Percentiles rank a stretch among this genome's conserved stretches.
Conservation (phyloP, 1,140 invertebrate species). For the Ganaspis sp. region DNA sequence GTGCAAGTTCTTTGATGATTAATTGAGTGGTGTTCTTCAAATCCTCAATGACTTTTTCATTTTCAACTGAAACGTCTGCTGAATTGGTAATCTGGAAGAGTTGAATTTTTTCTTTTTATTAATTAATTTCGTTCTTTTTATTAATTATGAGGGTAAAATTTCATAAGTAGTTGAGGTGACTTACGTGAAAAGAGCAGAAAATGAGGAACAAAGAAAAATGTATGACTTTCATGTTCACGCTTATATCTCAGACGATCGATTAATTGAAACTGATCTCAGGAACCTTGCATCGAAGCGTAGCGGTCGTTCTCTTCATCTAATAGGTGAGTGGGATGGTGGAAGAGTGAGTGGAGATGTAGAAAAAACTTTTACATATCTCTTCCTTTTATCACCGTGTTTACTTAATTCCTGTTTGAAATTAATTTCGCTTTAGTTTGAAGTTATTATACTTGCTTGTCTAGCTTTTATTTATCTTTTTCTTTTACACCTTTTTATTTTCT, state of each 20-base stretch:
- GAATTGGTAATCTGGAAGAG: not conserved
- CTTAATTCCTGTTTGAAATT: no score
- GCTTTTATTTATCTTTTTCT: no score
- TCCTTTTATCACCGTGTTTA: no score
- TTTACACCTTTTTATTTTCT: no score
- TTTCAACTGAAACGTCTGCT: not conserved
- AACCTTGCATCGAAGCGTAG: not conserved
- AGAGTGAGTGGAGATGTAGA: no score
- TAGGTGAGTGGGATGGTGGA: no score
- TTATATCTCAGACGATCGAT: conserved; percentile 12
- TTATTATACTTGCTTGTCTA: no score
- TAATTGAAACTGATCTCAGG: conserved; percentile 6
- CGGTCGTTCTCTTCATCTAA: no score
- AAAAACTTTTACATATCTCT: no score
- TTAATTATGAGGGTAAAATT: not conserved
- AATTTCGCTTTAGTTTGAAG: no score
- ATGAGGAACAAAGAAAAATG: not conserved
- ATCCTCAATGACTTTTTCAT: not conserved
- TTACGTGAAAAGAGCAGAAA: not conserved
- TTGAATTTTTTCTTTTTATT: not conserved
- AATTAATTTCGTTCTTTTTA: not conserved
- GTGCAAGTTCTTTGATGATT: not conserved
- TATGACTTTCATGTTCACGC: not conserved
- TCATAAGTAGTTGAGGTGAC: not conserved
- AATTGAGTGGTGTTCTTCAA: not conserved